Base-by-base conservation (phyloP, 1,140 invertebrate genomes). In the Zaprionus vittiger region DNA sequence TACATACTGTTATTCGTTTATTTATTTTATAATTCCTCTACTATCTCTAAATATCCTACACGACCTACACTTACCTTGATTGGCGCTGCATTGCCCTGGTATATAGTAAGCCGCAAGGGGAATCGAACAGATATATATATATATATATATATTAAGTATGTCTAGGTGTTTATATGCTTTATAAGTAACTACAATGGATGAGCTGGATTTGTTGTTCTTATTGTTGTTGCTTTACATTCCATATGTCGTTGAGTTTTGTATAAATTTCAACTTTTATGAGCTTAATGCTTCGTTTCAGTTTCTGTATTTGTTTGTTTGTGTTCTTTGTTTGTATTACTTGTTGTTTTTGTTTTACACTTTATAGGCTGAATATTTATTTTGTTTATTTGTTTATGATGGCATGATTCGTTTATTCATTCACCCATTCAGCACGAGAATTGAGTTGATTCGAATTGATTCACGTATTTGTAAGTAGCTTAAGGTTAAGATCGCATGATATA, bases 81-180 rank as follows among this genome's bases (percentile, higher is more conserved):
- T 71, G 74, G 75, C 62, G 73, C 81, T 89, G 84, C 84, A 89
- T 89, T 90, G 77, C 84, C 84, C 84, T 86, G 41, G 66, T 60
- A 77, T 86, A 84, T 37, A 56, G 44, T 74, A 31, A 7, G 41
- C 59, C 62, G 17, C 44, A 63, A 68, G 78, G 41, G 26, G 49
- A 82, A 73, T 83, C 47, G 65, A 89, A 57, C 67, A 77, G 66
- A 62, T 47, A n/a, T 70, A 62, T 17, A 17, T 44, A n/a, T 44
- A 1, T 1, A 0, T 47, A n/a, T 70, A 62, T 17, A 17, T 47
- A n/a, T 47, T 0, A 11, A 34, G 9, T 34, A 34, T 34, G 14
- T 15, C 37, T 38, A 38, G 37, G 37, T 38, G 5, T 55, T 71
- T 26, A 59, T 49, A 52, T 63, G 49, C 68, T 31, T 60, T 70